phyloP scores from a whole-genome alignment of 2,888 invertebrate genomes.

The Microctonus brassicae region DNA sequence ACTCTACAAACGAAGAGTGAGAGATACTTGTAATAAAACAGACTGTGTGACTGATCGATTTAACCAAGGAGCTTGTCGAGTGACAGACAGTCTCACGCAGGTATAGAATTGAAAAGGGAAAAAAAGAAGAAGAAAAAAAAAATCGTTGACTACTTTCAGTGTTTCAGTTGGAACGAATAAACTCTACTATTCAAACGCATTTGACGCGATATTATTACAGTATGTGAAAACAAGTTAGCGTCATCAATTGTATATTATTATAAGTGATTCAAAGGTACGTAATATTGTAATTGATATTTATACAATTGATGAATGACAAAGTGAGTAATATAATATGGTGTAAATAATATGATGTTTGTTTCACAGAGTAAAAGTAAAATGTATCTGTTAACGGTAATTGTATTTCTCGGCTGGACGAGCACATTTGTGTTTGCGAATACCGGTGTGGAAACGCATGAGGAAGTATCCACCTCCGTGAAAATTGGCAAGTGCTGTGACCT shows the following conservation, averaged over 20 bases:
- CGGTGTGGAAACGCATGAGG: conserved; percentile 33
- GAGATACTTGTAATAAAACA: neutral
- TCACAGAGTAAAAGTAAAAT: conserved; percentile 19
- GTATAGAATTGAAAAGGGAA: neutral
- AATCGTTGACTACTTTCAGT: conserved; percentile 1
- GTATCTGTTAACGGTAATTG: conserved; percentile 18
- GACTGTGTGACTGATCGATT: neutral
- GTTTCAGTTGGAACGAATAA: neutral
- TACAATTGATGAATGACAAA: neutral
- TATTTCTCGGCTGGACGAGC: conserved; percentile 32
- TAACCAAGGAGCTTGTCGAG: neutral
- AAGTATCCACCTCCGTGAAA: conserved; percentile 67
- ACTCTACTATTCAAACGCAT: neutral
- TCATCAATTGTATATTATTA: neutral
- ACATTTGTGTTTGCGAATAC: conserved; percentile 33
- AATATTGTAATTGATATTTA: neutral
- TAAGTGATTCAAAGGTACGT: neutral
- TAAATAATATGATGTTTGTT: neutral
- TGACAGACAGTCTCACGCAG: neutral
- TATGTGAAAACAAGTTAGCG: neutral
- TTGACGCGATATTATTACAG: neutral
- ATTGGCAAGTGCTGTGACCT: conserved; percentile 86
- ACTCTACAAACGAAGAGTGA: neutral
- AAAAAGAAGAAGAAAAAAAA: neutral
- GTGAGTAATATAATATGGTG: neutral